Percentiles rank a stretch among this genome's conserved stretches.
These are phyloP conservation scores for Drosophila sordidapex DNA, from an alignment of 2,888 invertebrate species.

Conservation along the genomic window DNA sequence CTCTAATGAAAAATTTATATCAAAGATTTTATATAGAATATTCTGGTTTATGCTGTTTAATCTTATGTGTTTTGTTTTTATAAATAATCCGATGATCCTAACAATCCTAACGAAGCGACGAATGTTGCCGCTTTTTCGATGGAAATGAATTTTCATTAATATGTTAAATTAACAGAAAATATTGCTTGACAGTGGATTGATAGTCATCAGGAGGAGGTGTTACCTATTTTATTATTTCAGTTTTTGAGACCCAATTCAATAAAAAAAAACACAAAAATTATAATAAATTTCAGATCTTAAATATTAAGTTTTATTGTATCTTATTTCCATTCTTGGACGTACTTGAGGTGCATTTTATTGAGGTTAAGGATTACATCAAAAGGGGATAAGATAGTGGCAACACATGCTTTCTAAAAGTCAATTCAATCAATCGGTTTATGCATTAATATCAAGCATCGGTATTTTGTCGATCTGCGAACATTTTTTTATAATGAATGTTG, in stretches of 20 bases:
- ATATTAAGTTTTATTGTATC: background rate
- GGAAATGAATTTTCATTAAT: background rate
- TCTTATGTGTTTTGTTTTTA: background rate
- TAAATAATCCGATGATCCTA: background rate
- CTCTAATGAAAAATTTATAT: background rate
- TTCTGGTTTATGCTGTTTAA: background rate
- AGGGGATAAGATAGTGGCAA: background rate
- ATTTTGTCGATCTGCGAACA: background rate
- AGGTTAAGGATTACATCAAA: background rate
- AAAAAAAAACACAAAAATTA: background rate
- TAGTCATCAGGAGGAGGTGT: background rate
- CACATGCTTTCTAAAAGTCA: background rate
- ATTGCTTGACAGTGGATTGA: background rate
- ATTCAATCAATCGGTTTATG: fast-evolving
- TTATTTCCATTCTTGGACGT: background rate
- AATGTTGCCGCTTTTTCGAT: background rate
- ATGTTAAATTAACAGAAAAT: fast-evolving
- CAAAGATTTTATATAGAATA: background rate
- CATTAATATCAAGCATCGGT: background rate
- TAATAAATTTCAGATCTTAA: background rate
- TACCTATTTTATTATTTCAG: background rate
- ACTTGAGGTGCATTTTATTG: background rate
- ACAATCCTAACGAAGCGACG: background rate
- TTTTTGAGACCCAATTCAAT: background rate
- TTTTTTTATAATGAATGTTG: background rate